Evolutionary conservation across 2,888 invertebrate genomes (phyloP).

Genomic region (Cactoblastis cactorum): DNA sequence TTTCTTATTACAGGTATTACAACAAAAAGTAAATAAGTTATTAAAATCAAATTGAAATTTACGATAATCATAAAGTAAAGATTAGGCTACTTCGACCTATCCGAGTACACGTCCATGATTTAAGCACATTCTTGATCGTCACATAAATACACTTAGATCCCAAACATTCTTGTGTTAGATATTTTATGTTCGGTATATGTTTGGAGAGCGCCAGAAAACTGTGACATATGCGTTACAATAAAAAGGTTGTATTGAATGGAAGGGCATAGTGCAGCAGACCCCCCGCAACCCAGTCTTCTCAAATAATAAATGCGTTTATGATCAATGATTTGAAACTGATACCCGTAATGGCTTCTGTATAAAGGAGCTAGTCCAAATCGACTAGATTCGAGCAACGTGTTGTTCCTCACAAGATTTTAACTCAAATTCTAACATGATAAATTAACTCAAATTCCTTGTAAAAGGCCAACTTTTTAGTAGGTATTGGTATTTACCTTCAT

Average conservation of each 20-base stretch:
- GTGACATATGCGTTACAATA: slow-evolving; percentile 66
- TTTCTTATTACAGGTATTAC: slow-evolving; percentile 45
- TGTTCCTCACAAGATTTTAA: slow-evolving; percentile 2
- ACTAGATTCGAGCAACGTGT: slow-evolving; percentile 35
- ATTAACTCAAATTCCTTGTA: slow-evolving; percentile 76
- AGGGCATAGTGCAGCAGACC: slow-evolving; percentile 56
- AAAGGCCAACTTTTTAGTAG: slow-evolving; percentile 67
- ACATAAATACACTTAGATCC: slow-evolving; percentile 55
- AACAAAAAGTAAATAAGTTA: slow-evolving; percentile 66
- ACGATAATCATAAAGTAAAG: slow-evolving; percentile 71
- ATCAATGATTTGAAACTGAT: slow-evolving; percentile 79
- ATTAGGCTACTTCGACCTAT: slow-evolving; percentile 53
- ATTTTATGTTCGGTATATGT: slow-evolving; percentile 54
- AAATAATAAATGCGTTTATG: slow-evolving; percentile 72
- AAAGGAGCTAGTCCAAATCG: slow-evolving; percentile 68
- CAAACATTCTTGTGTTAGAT: slow-evolving; percentile 56
- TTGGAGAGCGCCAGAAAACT: slow-evolving; percentile 60
- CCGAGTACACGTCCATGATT: slow-evolving; percentile 46
- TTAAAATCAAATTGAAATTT: slow-evolving; percentile 73
- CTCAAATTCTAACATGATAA: slow-evolving; percentile 71
- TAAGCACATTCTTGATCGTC: slow-evolving; percentile 55
- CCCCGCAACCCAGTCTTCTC: slow-evolving; percentile 59
- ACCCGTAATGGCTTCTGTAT: slow-evolving; percentile 79
- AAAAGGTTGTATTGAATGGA: slow-evolving; percentile 66
- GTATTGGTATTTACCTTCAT: slow-evolving; percentile 63